Evolutionary conservation across 1,140 invertebrate species (phyloP).

Genomic region (Yoshiicerus persimilis): DNA sequence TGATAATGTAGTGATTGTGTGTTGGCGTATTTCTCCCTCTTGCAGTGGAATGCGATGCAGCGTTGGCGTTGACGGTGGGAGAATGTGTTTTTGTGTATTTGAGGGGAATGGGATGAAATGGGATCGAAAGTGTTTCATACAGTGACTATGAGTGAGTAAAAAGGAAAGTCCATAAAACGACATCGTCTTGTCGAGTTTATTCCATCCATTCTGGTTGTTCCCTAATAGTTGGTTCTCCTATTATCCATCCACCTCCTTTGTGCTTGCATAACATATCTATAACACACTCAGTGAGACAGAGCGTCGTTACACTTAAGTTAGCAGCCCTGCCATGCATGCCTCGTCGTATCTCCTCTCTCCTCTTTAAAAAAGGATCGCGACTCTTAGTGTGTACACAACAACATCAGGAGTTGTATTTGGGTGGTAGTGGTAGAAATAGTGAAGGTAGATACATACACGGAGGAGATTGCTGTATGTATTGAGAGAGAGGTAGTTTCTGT

Average conservation of each 20-base stretch:
- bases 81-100: neutral
- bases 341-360: too few species aligned
- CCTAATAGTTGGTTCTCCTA: neutral
- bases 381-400: too few species aligned
- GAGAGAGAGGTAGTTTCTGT: constrained; percentile 32
- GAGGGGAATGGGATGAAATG: neutral
- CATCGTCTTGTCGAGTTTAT: neutral
- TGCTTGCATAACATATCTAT: neutral
- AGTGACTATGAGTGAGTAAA: neutral
- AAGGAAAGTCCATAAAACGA: constrained; percentile 17
- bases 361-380: too few species aligned
- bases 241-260: neutral
- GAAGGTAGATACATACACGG: too few species aligned
- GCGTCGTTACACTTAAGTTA: too few species aligned
- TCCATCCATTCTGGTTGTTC: neutral
- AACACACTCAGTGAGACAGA: too few species aligned
- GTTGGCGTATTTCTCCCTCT: too few species aligned
- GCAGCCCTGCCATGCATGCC: too few species aligned
- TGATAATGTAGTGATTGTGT: neutral
- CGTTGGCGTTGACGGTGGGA: neutral
- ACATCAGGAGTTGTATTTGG: too few species aligned
- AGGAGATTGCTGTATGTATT: neutral
- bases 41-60: neutral
- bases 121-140: constrained; percentile 5
- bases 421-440: too few species aligned